A percentile compares a stretch with the other conserved stretches of the same genome.
These are phyloP conservation scores for Manis javanica DNA, from an alignment of 2,797 vertebrate genomes.

Conservation along the genomic window DNA sequence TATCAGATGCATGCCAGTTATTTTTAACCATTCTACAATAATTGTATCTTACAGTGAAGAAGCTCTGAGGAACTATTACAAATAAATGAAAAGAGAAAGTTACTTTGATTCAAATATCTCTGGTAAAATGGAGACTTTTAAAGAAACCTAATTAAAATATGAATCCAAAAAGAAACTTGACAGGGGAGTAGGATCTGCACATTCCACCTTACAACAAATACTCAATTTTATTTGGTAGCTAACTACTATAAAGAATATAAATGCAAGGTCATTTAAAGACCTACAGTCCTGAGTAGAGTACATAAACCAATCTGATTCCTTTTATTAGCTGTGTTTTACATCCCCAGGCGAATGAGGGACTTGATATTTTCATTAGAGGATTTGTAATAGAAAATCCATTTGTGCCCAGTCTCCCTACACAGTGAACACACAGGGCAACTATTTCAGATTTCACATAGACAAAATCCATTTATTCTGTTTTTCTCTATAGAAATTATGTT, in stretches of 20 bases:
- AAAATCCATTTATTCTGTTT: slow-evolving; percentile 19
- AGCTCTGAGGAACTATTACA: slow-evolving; percentile 61
- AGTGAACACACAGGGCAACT: neutral
- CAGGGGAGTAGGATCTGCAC: neutral
- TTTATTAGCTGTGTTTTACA: neutral
- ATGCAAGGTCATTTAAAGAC: neutral
- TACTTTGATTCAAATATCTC: slow-evolving; percentile 54
- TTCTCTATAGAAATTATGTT: neutral
- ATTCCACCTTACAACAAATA: neutral
- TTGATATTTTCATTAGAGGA: neutral
- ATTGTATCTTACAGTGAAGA: slow-evolving; percentile 35
- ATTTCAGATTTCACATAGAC: slow-evolving; percentile 27
- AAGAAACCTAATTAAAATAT: slow-evolving; percentile 67
- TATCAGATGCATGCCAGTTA: neutral
- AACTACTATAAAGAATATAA: neutral
- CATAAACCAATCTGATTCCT: neutral
- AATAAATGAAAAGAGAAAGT: slow-evolving; percentile 55
- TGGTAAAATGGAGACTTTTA: slow-evolving; percentile 65
- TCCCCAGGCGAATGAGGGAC: neutral
- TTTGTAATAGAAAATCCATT: slow-evolving; percentile 49
- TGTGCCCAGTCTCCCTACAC: neutral
- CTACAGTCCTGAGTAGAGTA: neutral
- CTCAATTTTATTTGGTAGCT: neutral
- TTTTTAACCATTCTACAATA: neutral
- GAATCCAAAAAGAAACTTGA: slow-evolving; percentile 69